Evolutionary conservation across 2,888 invertebrate genomes (phyloP).

Genomic region (Tetragonisca angustula): DNA sequence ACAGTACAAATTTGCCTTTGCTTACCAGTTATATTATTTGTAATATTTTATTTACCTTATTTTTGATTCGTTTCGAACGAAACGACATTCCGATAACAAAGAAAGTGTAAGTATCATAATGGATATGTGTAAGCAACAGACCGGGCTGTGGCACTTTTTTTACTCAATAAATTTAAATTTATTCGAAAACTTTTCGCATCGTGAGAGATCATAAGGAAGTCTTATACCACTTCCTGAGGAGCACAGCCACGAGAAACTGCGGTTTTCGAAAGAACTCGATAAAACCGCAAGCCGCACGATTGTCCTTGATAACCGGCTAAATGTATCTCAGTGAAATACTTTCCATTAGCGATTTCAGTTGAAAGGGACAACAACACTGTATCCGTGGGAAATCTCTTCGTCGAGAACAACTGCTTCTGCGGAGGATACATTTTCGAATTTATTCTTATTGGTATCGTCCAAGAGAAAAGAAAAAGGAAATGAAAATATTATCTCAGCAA

Average conservation of each 20-base stretch:
- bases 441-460: background rate
- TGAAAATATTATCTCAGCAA: too few species aligned
- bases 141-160: background rate
- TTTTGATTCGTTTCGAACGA: too few species aligned
- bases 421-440: background rate
- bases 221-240: conserved; percentile 53
- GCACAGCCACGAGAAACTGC: conserved; percentile 40
- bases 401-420: background rate
- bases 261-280: conserved; percentile 51
- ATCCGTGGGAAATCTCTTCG: conserved; percentile 41
- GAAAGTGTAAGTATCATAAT: too few species aligned
- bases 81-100: too few species aligned
- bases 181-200: background rate
- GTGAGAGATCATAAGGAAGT: background rate
- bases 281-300: conserved; percentile 55
- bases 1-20: too few species aligned
- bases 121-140: too few species aligned
- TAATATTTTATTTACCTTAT: too few species aligned
- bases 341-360: conserved; percentile 40
- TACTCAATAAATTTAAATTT: background rate
- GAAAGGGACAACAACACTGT: conserved; percentile 39
- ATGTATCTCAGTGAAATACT: conserved; percentile 52
- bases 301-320: conserved; percentile 47
- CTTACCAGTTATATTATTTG: too few species aligned
- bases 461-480: too few species aligned